phyloP scores from a whole-genome alignment of 2,888 invertebrate species.

The Pollenia griseotomentosa region DNA sequence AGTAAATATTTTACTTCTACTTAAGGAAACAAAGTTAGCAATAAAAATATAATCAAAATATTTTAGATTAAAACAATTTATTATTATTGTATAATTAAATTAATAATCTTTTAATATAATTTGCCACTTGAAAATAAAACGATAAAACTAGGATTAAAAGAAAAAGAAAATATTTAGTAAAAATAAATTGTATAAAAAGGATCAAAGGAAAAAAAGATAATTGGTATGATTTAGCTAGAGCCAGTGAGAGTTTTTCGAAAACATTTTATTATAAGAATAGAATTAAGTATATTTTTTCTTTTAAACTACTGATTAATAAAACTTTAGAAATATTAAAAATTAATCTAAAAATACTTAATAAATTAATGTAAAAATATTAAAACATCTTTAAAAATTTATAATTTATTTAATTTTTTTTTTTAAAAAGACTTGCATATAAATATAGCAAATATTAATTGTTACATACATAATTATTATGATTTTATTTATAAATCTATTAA shows the following conservation, averaged over 20 bases:
- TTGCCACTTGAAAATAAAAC: constrained; percentile 6
- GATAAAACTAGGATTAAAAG: neutral
- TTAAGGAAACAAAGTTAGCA: constrained; percentile 72
- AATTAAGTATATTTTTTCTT: constrained; percentile 26
- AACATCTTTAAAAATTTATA: neutral
- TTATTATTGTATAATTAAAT: constrained; percentile 25
- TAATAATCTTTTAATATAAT: constrained; percentile 20
- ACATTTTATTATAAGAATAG: constrained; percentile 7
- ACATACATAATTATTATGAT: constrained; percentile 34
- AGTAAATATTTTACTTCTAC: constrained; percentile 56
- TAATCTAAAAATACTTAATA: neutral
- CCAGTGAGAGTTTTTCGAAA: constrained; percentile 49
- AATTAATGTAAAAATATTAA: constrained; percentile 31
- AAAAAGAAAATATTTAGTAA: neutral
- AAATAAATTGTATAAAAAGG: neutral
- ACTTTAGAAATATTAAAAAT: constrained; percentile 10
- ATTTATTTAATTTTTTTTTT: constrained; percentile 30
- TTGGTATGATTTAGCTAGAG: constrained; percentile 11
- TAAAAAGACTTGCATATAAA: constrained; percentile 50
- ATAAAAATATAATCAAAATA: constrained; percentile 73
- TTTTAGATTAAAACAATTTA: constrained; percentile 69
- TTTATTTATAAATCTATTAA: constrained; percentile 21
- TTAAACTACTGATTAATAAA: neutral
- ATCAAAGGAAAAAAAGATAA: neutral
- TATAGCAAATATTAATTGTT: constrained; percentile 71